Base-by-base conservation (phyloP, 2,888 invertebrate species). In the Sepiola atlantica region DNA sequence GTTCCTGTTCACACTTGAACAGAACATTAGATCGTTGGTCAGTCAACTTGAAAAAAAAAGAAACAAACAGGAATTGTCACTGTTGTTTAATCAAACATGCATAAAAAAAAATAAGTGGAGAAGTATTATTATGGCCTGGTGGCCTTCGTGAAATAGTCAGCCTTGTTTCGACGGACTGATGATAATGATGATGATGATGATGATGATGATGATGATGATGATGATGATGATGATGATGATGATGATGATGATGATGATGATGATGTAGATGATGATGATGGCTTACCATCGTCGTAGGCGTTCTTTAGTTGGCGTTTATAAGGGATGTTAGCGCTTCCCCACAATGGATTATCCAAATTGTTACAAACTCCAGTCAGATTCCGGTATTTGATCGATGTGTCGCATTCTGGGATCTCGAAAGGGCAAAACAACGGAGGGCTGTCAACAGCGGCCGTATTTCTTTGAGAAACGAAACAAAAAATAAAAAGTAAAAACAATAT, bases 271-370 rank as follows among this genome's bases (percentile, higher is more conserved):
- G 28, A 90, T 16, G 10, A 90, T 16, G 20, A 28, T 20, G 45
- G 54, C 92, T 92, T 14, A 92, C 92, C n/a, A 28, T 92, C 92
- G 20, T 54, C 28, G 18, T 92, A 92, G 55, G 55, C 28, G n/a
- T 92, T 92, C n/a, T 28, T 45, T 55, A 45, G 28, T n/a, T 92
- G 55, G 1, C 92, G 35, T 55, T 6, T 92, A 20, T 28, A 92
- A 92, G 92, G 92, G 54, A 45, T 92, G 54, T 92, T 21, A 14
- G 92, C 92, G 18, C 45, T 35, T 18, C 92, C 92, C 28, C n/a
- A 54, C 3, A 92, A 32, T 1, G 92, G 92, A 92, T 45, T n/a
- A 1, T 92, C 32, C 24, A 18, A 18, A 54, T 92, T 92, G 55
- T 92, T 92, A 55, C 92, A 92, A 18, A n/a, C 21, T 55, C 92